Evolutionary conservation across 2,113 vertebrate genomes (phyloP), one percentile per base, ranked within the genome.

Genomic region (Myotis yumanensis): DNA sequence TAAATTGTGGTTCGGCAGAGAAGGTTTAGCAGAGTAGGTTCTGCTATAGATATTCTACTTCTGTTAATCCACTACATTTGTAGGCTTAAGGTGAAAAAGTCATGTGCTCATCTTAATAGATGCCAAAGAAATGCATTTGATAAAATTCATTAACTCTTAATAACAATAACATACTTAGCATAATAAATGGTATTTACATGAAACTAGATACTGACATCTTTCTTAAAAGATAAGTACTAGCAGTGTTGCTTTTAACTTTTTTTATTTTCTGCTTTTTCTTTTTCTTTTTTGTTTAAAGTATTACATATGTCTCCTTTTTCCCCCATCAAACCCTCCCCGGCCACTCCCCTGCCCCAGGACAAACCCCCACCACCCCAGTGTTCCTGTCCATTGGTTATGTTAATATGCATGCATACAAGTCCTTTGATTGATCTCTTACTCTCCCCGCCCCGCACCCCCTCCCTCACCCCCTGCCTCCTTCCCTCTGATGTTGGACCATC

Each of bases 121-220:
- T 81, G 48, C 52, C 17, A 79, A 46, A 59, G 10, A 96, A 91
- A 46, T 40, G 16, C 15, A 90, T 86, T 75, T 80, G 23, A 54
- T 88, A 4, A 52, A 62, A 82, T 90, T 40, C 20, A 94, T 79
- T 59, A 81, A 57, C 15, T 52, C 62, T 95, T 89, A 83, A 48
- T 22, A 91, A 75, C 75, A 80, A 79, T 6, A 75, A 10, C 48
- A 77, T 23, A 40, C n/a, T 48, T 64, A 46, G 5, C 43, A 72
- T 51, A 80, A 90, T 51, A 80, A 51, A 25, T 32, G n/a, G 17
- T 72, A 37, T 72, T 64, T 76, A 11, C 32, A 20, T 71, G 71
- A 90, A 75, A 68, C 22, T 46, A 81, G 85, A 88, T 73, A 51
- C 52, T 75, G 35, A 9, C 18, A 30, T 84, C 12, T 28, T 52